Evolutionary conservation across 2,113 vertebrate species (phyloP).

Genomic region (Lipophrys pholis): DNA sequence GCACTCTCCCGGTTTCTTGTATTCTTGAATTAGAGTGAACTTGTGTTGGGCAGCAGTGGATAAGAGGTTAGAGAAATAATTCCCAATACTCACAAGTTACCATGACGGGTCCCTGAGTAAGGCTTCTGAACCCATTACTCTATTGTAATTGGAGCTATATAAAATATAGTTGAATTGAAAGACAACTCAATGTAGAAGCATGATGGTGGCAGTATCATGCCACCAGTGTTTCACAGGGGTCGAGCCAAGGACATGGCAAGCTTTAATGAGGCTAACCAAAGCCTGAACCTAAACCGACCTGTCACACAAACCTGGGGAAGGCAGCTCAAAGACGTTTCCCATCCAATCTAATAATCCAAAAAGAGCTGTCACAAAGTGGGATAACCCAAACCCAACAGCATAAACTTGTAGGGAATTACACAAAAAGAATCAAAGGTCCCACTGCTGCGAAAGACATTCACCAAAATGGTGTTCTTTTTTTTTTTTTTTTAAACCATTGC

Average conservation of each 20-base stretch:
- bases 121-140: too few relatives aligned
- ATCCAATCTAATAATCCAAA: constrained; percentile 1
- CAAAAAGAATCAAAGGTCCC: background rate
- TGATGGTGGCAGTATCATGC: background rate
- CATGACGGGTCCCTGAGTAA: too few relatives aligned
- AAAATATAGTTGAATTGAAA: background rate
- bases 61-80: too few relatives aligned
- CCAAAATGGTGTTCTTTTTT: background rate
- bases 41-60: too few relatives aligned
- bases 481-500: background rate
- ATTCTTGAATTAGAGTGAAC: too few relatives aligned
- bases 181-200: background rate
- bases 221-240: background rate
- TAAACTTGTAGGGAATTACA: background rate
- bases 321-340: background rate
- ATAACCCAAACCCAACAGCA: constrained; percentile 6
- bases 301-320: constrained; percentile 5
- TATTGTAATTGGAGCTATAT: too few relatives aligned
- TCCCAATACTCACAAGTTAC: too few relatives aligned
- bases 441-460: background rate
- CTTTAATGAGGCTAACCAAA: background rate
- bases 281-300: background rate
- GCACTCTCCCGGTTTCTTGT: too few relatives aligned
- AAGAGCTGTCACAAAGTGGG: constrained; percentile 2
- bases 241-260: background rate